These are phyloP conservation scores for Hippolais icterina DNA, from an alignment of 2,113 vertebrate genomes.

Conservation along the genomic window DNA sequence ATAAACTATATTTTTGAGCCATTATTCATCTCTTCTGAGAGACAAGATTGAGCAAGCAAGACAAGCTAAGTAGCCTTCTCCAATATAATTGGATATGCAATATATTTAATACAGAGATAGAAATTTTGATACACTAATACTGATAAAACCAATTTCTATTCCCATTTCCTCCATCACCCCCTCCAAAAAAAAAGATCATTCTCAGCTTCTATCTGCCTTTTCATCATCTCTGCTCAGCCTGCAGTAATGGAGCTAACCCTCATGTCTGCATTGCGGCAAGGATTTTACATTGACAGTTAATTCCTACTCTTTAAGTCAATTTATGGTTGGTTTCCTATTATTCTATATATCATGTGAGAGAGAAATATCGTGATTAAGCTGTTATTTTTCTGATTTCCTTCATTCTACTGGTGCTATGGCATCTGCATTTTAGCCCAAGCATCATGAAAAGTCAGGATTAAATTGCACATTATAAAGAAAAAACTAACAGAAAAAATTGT, in stretches of 20 bases:
- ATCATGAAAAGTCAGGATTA: neutral
- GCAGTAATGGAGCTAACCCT: neutral
- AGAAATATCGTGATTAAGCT: neutral
- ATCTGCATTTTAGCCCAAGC: neutral
- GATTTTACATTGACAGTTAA: neutral
- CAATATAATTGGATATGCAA: neutral
- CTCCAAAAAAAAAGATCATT: neutral
- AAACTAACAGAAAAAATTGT: neutral
- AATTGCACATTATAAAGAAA: neutral
- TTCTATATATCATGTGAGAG: neutral
- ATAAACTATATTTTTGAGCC: neutral
- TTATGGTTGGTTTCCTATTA: neutral
- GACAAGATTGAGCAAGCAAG: neutral
- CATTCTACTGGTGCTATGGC: neutral
- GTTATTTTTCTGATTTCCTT: neutral
- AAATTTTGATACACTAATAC: neutral
- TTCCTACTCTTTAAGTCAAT: neutral
- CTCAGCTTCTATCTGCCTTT: neutral
- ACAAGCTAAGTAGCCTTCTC: neutral
- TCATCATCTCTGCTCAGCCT: neutral
- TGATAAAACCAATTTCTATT: neutral
- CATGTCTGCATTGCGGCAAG: accelerated
- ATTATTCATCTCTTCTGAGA: neutral
- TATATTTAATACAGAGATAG: neutral
- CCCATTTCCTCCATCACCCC: accelerated